Evolutionary conservation across 2,113 vertebrate species (phyloP).

Genomic region (Tauraco erythrolophus): DNA sequence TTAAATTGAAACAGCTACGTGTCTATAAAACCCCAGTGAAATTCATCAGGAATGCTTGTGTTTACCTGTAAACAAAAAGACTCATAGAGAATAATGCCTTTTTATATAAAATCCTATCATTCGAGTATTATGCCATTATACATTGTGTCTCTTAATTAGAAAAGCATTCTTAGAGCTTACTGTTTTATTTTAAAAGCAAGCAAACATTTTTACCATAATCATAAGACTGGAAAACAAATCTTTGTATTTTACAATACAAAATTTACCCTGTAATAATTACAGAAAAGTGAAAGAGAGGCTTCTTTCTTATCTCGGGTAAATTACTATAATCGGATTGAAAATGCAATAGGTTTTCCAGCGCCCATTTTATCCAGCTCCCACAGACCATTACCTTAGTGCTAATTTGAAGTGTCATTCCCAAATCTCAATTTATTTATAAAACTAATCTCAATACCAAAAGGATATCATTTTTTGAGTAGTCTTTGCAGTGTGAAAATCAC

Average conservation of each 20-base stretch:
- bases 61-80: not conserved
- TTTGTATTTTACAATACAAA: not conserved
- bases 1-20: not conserved
- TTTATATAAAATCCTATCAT: not conserved
- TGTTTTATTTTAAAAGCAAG: conserved; percentile 14
- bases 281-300: not conserved
- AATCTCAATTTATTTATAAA: conserved; percentile 18
- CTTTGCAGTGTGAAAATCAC: conserved; percentile 11
- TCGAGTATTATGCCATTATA: not conserved
- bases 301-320: conserved; percentile 9
- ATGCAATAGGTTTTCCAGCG: not conserved
- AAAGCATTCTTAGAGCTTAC: not conserved
- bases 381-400: not conserved
- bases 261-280: not conserved
- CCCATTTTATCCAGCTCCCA: not conserved
- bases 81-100: not conserved
- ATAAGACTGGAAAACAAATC: not conserved
- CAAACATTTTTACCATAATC: not conserved
- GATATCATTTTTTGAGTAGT: conserved; percentile 3
- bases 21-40: not conserved
- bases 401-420: conserved; percentile 28
- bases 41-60: not conserved
- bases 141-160: not conserved
- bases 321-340: not conserved
- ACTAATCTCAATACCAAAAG: conserved; percentile 11